Evolutionary conservation across 2,797 vertebrate genomes (phyloP).

Genomic region (Glossophaga mutica): DNA sequence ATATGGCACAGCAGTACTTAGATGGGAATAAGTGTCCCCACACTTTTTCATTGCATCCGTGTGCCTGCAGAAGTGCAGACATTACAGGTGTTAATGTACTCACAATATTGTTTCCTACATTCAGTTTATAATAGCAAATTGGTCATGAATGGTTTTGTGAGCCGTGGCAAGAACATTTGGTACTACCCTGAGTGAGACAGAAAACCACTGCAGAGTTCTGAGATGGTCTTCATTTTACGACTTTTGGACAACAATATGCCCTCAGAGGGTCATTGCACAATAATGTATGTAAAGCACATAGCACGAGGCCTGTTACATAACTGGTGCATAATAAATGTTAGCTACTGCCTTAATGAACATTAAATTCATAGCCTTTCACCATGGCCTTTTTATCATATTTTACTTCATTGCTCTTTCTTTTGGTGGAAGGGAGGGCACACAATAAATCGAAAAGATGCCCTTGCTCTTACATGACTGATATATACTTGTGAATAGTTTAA

Average conservation of each 20-base stretch:
- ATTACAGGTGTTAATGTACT: not conserved
- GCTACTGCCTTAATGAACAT: not conserved
- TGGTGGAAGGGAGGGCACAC: conserved; percentile 3
- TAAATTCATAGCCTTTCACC: conserved; percentile 37
- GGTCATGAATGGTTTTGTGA: not conserved
- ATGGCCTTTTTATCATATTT: conserved; percentile 49
- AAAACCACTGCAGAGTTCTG: not conserved
- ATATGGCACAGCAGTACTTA: not conserved
- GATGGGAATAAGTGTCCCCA: not conserved
- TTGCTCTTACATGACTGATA: conserved; percentile 57
- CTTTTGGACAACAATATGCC: not conserved
- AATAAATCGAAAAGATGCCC: conserved; percentile 58
- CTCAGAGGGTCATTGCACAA: not conserved
- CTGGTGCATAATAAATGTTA: conserved; percentile 30
- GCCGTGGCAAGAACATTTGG: not conserved
- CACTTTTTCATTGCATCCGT: not conserved
- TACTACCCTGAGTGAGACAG: not conserved
- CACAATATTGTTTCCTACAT: not conserved
- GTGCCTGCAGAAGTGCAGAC: not conserved
- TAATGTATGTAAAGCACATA: conserved; percentile 26
- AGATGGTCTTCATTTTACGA: conserved; percentile 28
- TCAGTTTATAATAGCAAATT: not conserved
- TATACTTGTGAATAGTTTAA: conserved; percentile 38
- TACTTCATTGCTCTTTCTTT: conserved; percentile 51
- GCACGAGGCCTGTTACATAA: conserved; percentile 14